Conservation (phyloP, 2,888 invertebrate species). For the Leucophora obtusa region DNA sequence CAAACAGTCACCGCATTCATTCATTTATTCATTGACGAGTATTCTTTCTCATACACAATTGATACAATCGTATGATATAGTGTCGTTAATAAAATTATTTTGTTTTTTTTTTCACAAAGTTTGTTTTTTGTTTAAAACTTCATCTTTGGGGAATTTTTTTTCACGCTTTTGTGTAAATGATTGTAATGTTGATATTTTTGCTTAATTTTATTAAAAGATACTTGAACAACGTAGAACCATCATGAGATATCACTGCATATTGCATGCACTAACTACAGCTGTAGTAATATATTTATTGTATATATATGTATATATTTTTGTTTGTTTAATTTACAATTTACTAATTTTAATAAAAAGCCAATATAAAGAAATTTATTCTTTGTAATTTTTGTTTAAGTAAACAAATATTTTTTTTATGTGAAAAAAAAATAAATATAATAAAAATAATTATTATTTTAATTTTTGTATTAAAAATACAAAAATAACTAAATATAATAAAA, state of each 20-base stretch:
- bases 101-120: background rate
- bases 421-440: too few species aligned
- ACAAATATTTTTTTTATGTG: too few species aligned
- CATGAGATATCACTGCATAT: background rate
- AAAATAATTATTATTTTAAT: too few species aligned
- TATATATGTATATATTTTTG: background rate
- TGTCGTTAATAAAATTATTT: constrained; percentile 1
- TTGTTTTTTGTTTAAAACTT: constrained; percentile 12
- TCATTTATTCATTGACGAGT: too few species aligned
- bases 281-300: constrained; percentile 7
- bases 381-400: too few species aligned
- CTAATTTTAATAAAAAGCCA: background rate
- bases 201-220: background rate
- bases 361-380: too few species aligned
- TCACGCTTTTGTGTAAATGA: constrained; percentile 4
- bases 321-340: background rate
- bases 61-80: background rate
- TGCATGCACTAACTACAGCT: constrained; percentile 14
- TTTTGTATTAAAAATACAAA: too few species aligned
- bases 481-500: too few species aligned
- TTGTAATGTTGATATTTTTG: constrained; percentile 1
- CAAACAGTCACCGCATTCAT: background rate
- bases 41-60: background rate
- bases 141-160: constrained; percentile 7
- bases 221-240: background rate